Evolutionary conservation across 2,113 vertebrate genomes (phyloP).

Genomic region (Meles meles): DNA sequence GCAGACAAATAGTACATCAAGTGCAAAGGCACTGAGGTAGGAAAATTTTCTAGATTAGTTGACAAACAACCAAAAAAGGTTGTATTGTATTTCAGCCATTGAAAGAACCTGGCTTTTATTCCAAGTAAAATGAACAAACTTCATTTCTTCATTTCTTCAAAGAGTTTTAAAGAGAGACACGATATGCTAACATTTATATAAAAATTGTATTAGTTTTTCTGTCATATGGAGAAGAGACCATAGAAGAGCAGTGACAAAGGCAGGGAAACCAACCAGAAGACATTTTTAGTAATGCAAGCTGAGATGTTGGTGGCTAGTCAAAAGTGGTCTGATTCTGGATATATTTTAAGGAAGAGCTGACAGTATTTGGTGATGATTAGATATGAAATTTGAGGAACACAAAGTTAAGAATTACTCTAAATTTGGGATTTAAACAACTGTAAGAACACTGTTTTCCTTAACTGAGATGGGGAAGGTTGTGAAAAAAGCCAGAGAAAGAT

Average conservation of each 20-base stretch:
- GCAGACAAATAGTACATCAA: not conserved
- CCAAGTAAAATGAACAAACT: not conserved
- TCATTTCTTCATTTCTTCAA: not conserved
- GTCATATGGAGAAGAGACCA: not conserved
- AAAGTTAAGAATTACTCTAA: not conserved
- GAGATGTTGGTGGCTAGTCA: not conserved
- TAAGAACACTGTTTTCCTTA: not conserved
- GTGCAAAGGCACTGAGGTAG: not conserved
- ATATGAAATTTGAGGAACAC: not conserved
- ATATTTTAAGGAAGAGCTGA: not conserved
- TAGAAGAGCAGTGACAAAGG: not conserved
- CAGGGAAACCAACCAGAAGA: not conserved
- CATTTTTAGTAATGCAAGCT: not conserved
- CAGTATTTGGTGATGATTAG: not conserved
- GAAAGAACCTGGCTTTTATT: not conserved
- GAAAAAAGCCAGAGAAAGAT: not conserved
- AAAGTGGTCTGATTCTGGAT: not conserved
- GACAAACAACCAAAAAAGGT: not conserved
- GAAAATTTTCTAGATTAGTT: not conserved
- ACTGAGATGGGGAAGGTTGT: not conserved
- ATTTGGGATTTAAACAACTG: not conserved
- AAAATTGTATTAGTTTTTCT: not conserved
- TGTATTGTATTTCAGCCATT: not conserved
- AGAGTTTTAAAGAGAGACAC: not conserved
- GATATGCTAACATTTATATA: not conserved